These are phyloP conservation scores for Tupaia tana DNA, from an alignment of 2,113 vertebrate species.

Conservation along the genomic window DNA sequence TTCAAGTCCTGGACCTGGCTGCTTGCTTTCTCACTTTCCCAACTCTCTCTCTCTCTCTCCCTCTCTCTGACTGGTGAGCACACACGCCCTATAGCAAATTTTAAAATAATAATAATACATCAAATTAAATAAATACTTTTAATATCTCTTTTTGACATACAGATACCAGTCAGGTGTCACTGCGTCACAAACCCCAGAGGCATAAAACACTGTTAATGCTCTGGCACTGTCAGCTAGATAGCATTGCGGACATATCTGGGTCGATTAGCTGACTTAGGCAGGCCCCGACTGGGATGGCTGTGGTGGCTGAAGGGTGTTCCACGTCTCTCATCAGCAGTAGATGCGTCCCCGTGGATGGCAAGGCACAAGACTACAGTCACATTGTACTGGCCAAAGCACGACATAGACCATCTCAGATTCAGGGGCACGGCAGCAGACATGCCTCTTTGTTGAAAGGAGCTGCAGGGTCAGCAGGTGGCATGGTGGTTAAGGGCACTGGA, in stretches of 20 bases:
- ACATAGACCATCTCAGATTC: background rate
- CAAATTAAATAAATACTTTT: background rate
- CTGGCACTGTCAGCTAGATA: background rate
- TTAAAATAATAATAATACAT: too few relatives aligned
- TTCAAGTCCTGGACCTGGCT: too few relatives aligned
- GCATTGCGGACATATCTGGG: background rate
- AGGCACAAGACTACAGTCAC: too few relatives aligned
- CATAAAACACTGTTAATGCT: background rate
- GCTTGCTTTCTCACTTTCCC: too few relatives aligned
- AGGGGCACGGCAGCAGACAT: background rate
- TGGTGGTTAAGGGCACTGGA: too few relatives aligned
- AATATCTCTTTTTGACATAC: background rate
- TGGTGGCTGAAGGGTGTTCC: fast-evolving
- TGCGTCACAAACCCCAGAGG: background rate
- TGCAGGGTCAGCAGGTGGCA: background rate
- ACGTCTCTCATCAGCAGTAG: background rate
- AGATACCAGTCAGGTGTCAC: background rate
- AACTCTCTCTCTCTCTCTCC: too few relatives aligned
- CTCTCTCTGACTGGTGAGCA: too few relatives aligned
- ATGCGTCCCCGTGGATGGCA: too few relatives aligned
- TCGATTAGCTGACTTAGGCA: background rate
- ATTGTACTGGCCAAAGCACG: background rate
- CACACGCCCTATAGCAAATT: too few relatives aligned
- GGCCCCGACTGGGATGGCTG: background rate
- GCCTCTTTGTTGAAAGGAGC: background rate